Base-by-base conservation (phyloP, 2,113 vertebrate genomes). In the Jacana jacana region DNA sequence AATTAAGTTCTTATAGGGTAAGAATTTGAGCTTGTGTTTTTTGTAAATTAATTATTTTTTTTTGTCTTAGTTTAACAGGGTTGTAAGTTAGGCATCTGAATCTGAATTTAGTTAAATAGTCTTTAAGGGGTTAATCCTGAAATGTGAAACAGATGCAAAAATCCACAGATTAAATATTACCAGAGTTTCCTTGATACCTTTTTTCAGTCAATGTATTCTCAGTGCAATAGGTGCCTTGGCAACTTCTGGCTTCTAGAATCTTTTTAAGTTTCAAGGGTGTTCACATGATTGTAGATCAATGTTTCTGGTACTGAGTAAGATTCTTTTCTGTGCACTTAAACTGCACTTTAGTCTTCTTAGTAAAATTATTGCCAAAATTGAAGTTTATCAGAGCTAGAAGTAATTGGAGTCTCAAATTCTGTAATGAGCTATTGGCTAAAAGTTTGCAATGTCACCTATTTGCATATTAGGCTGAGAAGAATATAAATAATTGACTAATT, bases 81-180 rank as follows among this genome's bases (percentile, higher is more conserved):
- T 91, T 5, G 48, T 95, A 97, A 63, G 81, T 79, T 93, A 97
- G 68, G 91, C 88, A 72, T 95, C 60, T 96, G 40, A 42, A 42
- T 42, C 40, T 42, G 81, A 96, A 97, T 98, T 97, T 94, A 97
- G 97, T 85, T 95, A 65, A 93, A 46, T 91, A 94, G 89, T 95
- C 81, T 91, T 96, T 98, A 98, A 98, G 98, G 98, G 98, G 98
- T 98, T 98, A 98, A 98, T 98, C 98, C 94, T 97, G 92, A 97
- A 98, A 82, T 96, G 97, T 92, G 95, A 98, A 98, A 97, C 88
- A 96, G 96, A 96, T 97, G 97, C 98, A 98, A 98, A 98, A 98
- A 98, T 98, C 98, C 98, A 98, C 98, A 97, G 94, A 96, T 97
- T 61, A 96, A 96, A 81, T 97, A 97, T 96, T 94, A 81, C 64